Evolutionary conservation across 1,140 invertebrate genomes (phyloP).

Genomic region (Ridgeia piscesae): DNA sequence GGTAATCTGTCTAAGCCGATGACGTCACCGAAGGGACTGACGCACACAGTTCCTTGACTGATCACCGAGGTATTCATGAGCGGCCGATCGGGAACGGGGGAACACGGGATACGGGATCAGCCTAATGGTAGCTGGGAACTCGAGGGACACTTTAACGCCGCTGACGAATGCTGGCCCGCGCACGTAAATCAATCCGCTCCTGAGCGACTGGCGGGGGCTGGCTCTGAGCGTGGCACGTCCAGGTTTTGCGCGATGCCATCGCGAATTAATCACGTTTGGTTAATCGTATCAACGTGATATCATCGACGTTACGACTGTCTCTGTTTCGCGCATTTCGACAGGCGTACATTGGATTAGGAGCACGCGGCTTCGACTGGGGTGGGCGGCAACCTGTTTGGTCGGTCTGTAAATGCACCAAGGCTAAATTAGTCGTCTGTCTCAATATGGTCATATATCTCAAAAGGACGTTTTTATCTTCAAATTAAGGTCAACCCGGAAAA

Average conservation of each 20-base stretch:
- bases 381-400: no score
- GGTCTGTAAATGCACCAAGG: no score
- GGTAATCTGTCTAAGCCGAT: background rate
- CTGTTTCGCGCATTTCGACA: background rate
- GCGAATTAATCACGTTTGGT: slow-evolving; percentile 1
- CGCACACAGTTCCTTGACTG: background rate
- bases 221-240: background rate
- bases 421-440: no score
- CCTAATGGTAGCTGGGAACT: background rate
- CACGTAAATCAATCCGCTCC: background rate
- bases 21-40: background rate
- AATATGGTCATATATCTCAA: no score
- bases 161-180: background rate
- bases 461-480: no score
- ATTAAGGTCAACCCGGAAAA: no score
- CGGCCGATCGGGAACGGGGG: no score
- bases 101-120: background rate
- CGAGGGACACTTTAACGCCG: background rate
- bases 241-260: background rate
- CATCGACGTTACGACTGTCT: background rate
- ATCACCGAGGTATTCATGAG: background rate
- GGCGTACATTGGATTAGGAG: background rate
- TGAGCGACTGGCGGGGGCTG: background rate
- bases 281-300: background rate
- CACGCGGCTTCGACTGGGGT: background rate